These are phyloP conservation scores for Oophaga pumilio DNA, from an alignment of 2,113 vertebrate genomes.

Conservation along the genomic window DNA sequence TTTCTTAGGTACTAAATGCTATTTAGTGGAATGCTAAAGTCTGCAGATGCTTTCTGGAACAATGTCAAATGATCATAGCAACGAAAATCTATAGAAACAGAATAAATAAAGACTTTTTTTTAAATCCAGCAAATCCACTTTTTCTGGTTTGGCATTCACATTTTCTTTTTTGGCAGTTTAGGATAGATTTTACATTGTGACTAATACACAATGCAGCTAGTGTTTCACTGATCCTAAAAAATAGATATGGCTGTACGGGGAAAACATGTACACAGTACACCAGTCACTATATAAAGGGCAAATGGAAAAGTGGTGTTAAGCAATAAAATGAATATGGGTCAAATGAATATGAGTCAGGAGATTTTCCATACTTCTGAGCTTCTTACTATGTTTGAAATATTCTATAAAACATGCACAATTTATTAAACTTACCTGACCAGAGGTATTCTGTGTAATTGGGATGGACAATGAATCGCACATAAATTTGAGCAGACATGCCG, in stretches of 20 bases:
- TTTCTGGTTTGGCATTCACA: conserved; percentile 47
- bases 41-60: conserved; percentile 23
- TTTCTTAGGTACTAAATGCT: neutral
- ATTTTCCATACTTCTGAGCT: neutral
- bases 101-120: conserved; percentile 39
- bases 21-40: conserved; percentile 6
- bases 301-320: neutral
- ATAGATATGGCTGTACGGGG: neutral
- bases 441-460: neutral
- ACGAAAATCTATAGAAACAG: conserved; percentile 48
- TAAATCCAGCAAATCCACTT: conserved; percentile 45
- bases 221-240: conserved; percentile 19
- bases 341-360: neutral
- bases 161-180: conserved; percentile 31
- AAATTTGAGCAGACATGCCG: neutral
- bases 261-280: conserved; percentile 3
- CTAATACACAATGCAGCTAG: conserved; percentile 47
- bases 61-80: conserved; percentile 48
- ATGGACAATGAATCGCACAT: neutral
- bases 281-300: neutral
- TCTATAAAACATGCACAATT: neutral
- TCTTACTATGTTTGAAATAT: neutral
- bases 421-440: neutral
- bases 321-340: neutral
- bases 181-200: conserved; percentile 31